Evolutionary conservation across 1,140 invertebrate species (phyloP).

Genomic region (Diorhabda sublineata): DNA sequence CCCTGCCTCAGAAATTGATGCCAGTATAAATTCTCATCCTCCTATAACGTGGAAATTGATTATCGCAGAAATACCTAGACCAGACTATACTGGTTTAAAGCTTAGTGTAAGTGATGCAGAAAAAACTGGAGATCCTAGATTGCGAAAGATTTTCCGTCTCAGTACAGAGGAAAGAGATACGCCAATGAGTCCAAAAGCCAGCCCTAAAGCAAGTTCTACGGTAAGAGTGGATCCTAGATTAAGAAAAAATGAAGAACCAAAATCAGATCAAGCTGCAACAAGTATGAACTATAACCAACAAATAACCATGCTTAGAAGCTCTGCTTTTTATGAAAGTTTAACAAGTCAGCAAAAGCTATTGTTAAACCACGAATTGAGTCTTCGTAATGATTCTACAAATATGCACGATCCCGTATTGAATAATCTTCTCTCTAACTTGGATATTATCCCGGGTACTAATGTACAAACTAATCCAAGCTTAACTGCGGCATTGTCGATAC

Average conservation of each 20-base stretch:
- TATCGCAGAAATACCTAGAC: slow-evolving; percentile 64
- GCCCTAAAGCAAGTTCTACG: slow-evolving; percentile 22
- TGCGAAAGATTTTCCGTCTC: slow-evolving; percentile 68
- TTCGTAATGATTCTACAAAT: slow-evolving; percentile 32
- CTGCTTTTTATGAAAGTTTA: slow-evolving; percentile 61
- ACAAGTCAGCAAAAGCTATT: slow-evolving; percentile 64
- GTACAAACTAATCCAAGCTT: slow-evolving; percentile 22
- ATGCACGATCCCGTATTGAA: slow-evolving; percentile 49
- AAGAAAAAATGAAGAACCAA: slow-evolving; percentile 36
- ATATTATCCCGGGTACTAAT: slow-evolving; percentile 28
- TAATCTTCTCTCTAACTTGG: slow-evolving; percentile 55
- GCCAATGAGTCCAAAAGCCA: slow-evolving; percentile 51
- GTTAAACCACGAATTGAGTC: slow-evolving; percentile 56
- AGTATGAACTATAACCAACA: slow-evolving; percentile 49
- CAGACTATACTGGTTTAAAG: slow-evolving; percentile 70
- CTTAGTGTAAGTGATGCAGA: slow-evolving; percentile 63
- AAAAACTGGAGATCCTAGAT: slow-evolving; percentile 64
- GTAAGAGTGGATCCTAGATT: slow-evolving; percentile 29
- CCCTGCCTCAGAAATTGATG: slow-evolving; percentile 80
- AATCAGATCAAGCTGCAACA: slow-evolving; percentile 26
- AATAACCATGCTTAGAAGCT: slow-evolving; percentile 57
- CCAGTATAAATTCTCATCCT: slow-evolving; percentile 70
- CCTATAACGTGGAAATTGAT: slow-evolving; percentile 64
- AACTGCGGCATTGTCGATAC: slow-evolving; percentile 32
- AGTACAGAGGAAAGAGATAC: slow-evolving; percentile 53